A percentile compares a stretch with the other conserved stretches of the same genome.
phyloP scores from a whole-genome alignment of 1,140 invertebrate genomes.

The Formica exsecta region DNA sequence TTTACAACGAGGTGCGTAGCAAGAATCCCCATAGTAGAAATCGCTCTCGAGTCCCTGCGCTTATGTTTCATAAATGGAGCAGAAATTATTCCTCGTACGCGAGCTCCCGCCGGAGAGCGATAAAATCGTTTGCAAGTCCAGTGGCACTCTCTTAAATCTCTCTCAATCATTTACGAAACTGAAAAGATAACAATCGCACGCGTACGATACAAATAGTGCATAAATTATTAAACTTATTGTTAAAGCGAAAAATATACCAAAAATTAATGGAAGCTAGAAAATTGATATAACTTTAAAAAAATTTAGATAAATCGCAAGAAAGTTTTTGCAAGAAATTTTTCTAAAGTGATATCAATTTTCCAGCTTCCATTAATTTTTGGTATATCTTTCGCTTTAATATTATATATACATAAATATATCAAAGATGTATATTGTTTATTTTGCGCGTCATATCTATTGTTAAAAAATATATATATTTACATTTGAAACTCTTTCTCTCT shows the following conservation, averaged over 20 bases:
- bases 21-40: conserved; percentile 52
- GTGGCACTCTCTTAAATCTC: conserved; percentile 39
- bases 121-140: conserved; percentile 37
- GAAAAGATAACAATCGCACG: background rate
- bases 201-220: background rate
- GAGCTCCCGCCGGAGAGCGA: conserved; percentile 21
- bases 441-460: background rate
- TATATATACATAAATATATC: too few species aligned
- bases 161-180: background rate
- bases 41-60: conserved; percentile 54
- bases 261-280: background rate
- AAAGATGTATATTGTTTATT: background rate
- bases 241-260: background rate
- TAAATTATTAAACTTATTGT: background rate
- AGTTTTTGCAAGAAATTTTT: too few species aligned
- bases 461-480: background rate
- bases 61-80: conserved; percentile 66
- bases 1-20: conserved; percentile 41
- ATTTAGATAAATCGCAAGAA: background rate
- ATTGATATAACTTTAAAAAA: background rate
- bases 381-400: too few species aligned
- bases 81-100: conserved; percentile 56
- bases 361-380: too few species aligned
- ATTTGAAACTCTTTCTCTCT: background rate
- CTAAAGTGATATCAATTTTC: too few species aligned